Conservation (phyloP, 2,888 invertebrate genomes). For the Ischnus inquisitorius region DNA sequence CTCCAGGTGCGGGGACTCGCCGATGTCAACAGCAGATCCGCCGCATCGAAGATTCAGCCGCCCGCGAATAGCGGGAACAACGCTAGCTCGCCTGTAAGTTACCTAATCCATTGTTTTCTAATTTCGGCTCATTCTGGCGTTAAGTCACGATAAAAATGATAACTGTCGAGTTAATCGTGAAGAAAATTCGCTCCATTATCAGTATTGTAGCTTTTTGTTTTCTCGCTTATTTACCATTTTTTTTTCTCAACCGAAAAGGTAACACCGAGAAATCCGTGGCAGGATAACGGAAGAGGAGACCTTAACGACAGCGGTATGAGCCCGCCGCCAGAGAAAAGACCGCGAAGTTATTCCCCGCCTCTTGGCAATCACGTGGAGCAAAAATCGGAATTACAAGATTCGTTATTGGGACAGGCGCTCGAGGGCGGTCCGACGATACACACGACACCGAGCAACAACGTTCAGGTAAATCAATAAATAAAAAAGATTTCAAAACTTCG, state of each 20-base stretch:
- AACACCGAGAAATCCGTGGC: slow-evolving; percentile 89
- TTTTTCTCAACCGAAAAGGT: slow-evolving; percentile 82
- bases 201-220: slow-evolving; percentile 11
- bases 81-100: slow-evolving; percentile 91
- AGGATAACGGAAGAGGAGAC: slow-evolving; percentile 87
- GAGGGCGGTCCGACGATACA: slow-evolving; percentile 91
- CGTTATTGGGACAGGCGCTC: slow-evolving; percentile 91
- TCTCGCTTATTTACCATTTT: slow-evolving; percentile 41
- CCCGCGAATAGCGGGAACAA: slow-evolving; percentile 86
- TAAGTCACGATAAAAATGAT: background rate
- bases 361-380: slow-evolving; percentile 82
- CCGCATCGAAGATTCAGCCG: slow-evolving; percentile 80
- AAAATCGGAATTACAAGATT: slow-evolving; percentile 89
- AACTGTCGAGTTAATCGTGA: background rate
- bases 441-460: slow-evolving; percentile 84
- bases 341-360: slow-evolving; percentile 84
- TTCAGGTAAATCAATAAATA: slow-evolving; percentile 82
- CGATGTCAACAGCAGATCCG: slow-evolving; percentile 89
- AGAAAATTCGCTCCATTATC: background rate
- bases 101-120: background rate
- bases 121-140: background rate
- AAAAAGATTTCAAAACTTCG: background rate
- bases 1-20: slow-evolving; percentile 95
- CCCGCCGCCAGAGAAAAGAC: slow-evolving; percentile 86
- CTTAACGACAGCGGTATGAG: slow-evolving; percentile 86